Conservation (phyloP, 2,888 invertebrate genomes). For the Bibio marci region DNA sequence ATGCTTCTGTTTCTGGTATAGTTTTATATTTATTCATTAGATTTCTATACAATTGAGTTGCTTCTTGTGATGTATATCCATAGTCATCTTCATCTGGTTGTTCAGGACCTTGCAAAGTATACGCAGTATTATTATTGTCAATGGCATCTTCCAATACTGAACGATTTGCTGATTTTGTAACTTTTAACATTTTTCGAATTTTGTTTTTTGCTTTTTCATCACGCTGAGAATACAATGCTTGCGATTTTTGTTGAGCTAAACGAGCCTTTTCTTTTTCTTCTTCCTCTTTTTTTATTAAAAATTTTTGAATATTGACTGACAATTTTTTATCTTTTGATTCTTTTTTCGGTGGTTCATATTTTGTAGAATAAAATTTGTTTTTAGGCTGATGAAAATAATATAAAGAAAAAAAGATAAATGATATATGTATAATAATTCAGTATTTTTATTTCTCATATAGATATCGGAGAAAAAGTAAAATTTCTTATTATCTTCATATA, state of each 20-base stretch:
- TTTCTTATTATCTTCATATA: no score
- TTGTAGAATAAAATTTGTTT: slow-evolving; percentile 52
- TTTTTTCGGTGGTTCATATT: slow-evolving; percentile 69
- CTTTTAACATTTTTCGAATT: slow-evolving; percentile 63
- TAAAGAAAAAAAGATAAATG: slow-evolving; percentile 4
- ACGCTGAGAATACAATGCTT: slow-evolving; percentile 43
- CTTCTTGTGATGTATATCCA: slow-evolving; percentile 73
- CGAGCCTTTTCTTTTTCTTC: slow-evolving; percentile 51
- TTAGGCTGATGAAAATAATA: slow-evolving; percentile 15
- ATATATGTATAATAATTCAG: no score
- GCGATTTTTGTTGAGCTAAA: slow-evolving; percentile 45
- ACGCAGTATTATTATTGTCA: slow-evolving; percentile 56
- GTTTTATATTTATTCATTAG: slow-evolving; percentile 70
- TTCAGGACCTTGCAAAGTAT: slow-evolving; percentile 53
- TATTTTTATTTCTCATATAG: no score
- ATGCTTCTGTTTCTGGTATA: slow-evolving; percentile 47
- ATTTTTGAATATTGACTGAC: slow-evolving; percentile 66
- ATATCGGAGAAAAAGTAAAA: no score
- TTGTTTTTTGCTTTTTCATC: slow-evolving; percentile 58
- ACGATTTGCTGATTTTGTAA: slow-evolving; percentile 79
- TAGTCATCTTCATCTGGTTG: slow-evolving; percentile 85
- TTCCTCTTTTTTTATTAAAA: slow-evolving; percentile 63
- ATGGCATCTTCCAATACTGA: slow-evolving; percentile 69
- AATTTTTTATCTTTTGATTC: slow-evolving; percentile 47
- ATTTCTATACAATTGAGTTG: slow-evolving; percentile 63